These are phyloP conservation scores for Manacus vitellinus DNA, from an alignment of 2,113 vertebrate species.

Conservation along the genomic window DNA sequence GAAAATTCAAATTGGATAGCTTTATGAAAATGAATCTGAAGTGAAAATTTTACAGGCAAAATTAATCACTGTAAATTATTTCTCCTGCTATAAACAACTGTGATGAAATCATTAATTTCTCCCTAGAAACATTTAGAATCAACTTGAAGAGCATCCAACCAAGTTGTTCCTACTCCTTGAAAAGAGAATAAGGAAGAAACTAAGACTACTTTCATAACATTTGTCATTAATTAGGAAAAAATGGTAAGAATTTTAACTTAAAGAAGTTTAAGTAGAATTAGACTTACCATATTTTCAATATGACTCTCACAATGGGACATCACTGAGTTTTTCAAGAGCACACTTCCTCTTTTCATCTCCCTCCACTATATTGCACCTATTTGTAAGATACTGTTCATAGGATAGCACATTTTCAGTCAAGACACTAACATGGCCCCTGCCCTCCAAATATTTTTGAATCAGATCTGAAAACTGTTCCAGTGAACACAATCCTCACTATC, in stretches of 20 bases:
- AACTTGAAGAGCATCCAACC: background rate
- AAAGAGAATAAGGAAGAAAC: background rate
- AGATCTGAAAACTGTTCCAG: background rate
- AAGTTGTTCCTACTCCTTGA: background rate
- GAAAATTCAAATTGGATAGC: background rate
- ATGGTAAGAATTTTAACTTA: background rate
- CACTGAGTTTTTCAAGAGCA: background rate
- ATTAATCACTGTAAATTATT: background rate
- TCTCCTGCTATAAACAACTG: constrained; percentile 30
- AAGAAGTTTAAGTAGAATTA: background rate
- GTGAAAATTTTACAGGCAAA: background rate
- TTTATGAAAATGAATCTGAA: background rate
- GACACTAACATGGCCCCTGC: background rate
- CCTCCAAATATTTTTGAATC: background rate
- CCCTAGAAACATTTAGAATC: background rate
- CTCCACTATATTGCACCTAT: background rate
- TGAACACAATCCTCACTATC: background rate
- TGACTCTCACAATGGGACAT: background rate
- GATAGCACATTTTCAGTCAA: background rate
- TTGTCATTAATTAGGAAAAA: constrained; percentile 6
- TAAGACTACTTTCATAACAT: background rate
- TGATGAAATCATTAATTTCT: constrained; percentile 19
- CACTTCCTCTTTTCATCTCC: background rate
- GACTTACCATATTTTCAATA: background rate
- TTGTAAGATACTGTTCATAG: background rate